Evolutionary conservation across 2,888 invertebrate species (phyloP).

Genomic region (Drosophila borealis): DNA sequence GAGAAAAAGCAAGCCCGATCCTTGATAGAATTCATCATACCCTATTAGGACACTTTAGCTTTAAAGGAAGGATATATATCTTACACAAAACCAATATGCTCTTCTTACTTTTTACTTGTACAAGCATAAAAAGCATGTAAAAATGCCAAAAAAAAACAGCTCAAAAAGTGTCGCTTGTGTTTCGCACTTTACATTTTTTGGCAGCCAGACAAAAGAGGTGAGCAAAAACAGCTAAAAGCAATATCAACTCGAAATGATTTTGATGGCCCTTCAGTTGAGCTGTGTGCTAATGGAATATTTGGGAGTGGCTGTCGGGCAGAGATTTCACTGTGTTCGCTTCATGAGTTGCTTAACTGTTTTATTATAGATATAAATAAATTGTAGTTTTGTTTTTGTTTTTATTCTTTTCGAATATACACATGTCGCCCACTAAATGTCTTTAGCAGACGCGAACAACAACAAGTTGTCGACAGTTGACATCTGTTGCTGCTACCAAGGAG

Average conservation of each 20-base stretch:
- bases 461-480: slow-evolving; percentile 69
- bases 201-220: slow-evolving; percentile 6
- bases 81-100: background rate
- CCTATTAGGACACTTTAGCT: no score
- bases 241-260: slow-evolving; percentile 48
- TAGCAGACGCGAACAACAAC: slow-evolving; percentile 55
- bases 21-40: no score
- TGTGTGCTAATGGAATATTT: slow-evolving; percentile 42
- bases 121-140: background rate
- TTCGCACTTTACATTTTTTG: slow-evolving; percentile 5
- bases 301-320: slow-evolving; percentile 32
- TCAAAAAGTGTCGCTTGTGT: slow-evolving; percentile 1
- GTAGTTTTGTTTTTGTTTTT: background rate
- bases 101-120: background rate
- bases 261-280: slow-evolving; percentile 28
- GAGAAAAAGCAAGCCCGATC: no score
- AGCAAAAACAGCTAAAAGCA: slow-evolving; percentile 31
- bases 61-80: no score
- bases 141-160: background rate
- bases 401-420: background rate
- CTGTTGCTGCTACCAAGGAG: slow-evolving; percentile 59
- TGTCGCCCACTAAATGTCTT: slow-evolving; percentile 23
- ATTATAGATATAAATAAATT: slow-evolving; percentile 13
- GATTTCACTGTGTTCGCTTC: slow-evolving; percentile 28
- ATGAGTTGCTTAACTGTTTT: slow-evolving; percentile 29